phyloP scores from a whole-genome alignment of 2,113 vertebrate species.

The Tor tambroides region DNA sequence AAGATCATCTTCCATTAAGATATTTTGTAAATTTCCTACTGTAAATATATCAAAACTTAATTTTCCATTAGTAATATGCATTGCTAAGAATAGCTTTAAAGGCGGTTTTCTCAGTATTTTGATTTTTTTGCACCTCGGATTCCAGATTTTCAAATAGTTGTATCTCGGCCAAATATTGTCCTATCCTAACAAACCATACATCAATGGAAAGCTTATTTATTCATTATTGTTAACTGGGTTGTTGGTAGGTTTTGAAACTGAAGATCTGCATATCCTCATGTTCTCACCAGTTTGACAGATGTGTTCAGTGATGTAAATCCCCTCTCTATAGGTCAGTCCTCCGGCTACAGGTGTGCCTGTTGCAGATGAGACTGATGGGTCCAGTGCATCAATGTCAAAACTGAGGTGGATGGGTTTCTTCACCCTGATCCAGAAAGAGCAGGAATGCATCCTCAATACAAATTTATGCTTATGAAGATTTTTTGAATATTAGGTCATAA shows the following conservation, averaged over 20 bases:
- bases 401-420: constrained; percentile 80
- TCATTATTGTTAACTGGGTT: too few species aligned
- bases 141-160: too few species aligned
- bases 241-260: not conserved
- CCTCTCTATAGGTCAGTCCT: constrained; percentile 79
- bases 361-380: constrained; percentile 75
- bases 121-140: too few species aligned
- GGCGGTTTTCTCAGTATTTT: too few species aligned
- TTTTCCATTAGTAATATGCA: too few species aligned
- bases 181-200: too few species aligned
- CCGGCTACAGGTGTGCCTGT: constrained; percentile 77
- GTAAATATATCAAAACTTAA: too few species aligned
- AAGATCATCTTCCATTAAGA: too few species aligned
- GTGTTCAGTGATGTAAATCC: constrained; percentile 74
- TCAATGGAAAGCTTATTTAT: too few species aligned
- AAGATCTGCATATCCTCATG: not conserved
- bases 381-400: constrained; percentile 78
- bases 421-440: constrained; percentile 58
- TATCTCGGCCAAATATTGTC: too few species aligned
- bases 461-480: not conserved
- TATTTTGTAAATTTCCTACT: too few species aligned
- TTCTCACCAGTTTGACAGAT: constrained; percentile 74
- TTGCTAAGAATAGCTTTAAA: too few species aligned
- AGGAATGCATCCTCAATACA: not conserved
- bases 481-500: not conserved